Evolutionary conservation across 2,888 invertebrate species (phyloP).

Genomic region (Paralinhomoeus sp.): DNA sequence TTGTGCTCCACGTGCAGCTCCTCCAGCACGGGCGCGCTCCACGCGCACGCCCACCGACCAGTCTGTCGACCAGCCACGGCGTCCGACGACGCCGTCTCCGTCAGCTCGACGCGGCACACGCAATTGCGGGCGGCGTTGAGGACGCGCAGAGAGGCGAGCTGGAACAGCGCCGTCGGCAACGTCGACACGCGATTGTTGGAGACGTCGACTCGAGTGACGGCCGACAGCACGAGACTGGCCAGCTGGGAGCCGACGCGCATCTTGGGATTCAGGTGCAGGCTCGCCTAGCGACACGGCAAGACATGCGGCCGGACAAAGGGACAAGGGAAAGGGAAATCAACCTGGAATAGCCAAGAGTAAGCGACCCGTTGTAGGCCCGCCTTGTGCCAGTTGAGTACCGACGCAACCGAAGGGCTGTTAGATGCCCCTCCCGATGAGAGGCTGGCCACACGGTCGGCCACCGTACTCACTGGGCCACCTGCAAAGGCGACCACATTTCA

Average conservation of each 20-base stretch:
- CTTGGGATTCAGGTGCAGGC: constrained; percentile 49
- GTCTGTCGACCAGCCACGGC: too few relatives aligned
- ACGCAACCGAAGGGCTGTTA: constrained; percentile 58
- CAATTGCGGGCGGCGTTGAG: constrained; percentile 38
- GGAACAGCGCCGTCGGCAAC: constrained; percentile 58
- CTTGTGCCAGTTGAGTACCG: constrained; percentile 62
- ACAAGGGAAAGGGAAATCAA: too few relatives aligned
- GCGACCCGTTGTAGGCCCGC: constrained; percentile 43
- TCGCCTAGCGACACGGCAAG: too few relatives aligned
- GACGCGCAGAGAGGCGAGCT: constrained; percentile 51
- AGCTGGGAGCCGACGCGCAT: neutral
- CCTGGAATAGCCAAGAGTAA: constrained; percentile 54
- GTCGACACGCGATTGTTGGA: constrained; percentile 60
- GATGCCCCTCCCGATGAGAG: too few relatives aligned
- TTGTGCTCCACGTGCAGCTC: constrained; percentile 75
- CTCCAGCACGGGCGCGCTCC: constrained; percentile 13
- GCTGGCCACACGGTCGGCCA: too few relatives aligned
- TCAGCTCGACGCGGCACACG: neutral
- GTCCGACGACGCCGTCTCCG: too few relatives aligned
- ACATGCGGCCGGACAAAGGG: too few relatives aligned
- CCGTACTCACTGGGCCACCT: too few relatives aligned
- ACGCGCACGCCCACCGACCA: neutral
- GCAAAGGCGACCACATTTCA: too few relatives aligned
- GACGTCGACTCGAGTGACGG: constrained; percentile 74
- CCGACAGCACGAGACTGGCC: constrained; percentile 43